A percentile compares a stretch with the other conserved stretches of the same genome.
Evolutionary conservation across 2,797 vertebrate species (phyloP).

Genomic region (Pangasius larnaudii): DNA sequence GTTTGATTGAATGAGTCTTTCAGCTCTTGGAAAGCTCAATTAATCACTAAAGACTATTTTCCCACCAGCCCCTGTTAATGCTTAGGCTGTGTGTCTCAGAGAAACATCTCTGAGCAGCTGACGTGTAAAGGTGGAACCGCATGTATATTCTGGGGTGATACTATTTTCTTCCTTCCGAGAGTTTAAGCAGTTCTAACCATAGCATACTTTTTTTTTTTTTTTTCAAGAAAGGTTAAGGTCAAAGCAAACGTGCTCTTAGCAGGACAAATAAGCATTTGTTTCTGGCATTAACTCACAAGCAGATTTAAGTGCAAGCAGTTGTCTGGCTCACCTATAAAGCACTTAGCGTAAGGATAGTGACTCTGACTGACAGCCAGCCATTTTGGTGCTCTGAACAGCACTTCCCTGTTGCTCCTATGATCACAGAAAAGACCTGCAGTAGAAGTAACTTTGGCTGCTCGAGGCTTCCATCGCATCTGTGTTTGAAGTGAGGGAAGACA

Average conservation of each 20-base stretch:
- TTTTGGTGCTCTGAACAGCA: not conserved
- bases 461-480: not conserved
- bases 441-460: constrained; percentile 7
- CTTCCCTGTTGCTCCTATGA: constrained; percentile 6
- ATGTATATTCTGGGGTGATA: constrained; percentile 3
- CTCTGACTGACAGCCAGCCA: not conserved
- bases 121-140: constrained; percentile 26
- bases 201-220: too few species aligned
- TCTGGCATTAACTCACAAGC: not conserved
- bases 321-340: not conserved
- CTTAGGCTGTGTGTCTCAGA: constrained; percentile 7
- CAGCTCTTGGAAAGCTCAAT: constrained; percentile 35
- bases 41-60: constrained; percentile 42
- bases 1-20: constrained; percentile 34
- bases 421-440: not conserved
- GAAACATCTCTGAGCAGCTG: constrained; percentile 38
- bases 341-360: not conserved
- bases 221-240: constrained; percentile 5
- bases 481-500: constrained; percentile 10
- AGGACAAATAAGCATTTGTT: not conserved
- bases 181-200: not conserved
- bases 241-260: constrained; percentile 1
- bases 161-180: not conserved
- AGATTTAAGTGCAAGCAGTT: not conserved
- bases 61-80: constrained; percentile 29